These are phyloP conservation scores for Xestia ashworthii DNA, from an alignment of 2,888 invertebrate genomes.

Conservation along the genomic window DNA sequence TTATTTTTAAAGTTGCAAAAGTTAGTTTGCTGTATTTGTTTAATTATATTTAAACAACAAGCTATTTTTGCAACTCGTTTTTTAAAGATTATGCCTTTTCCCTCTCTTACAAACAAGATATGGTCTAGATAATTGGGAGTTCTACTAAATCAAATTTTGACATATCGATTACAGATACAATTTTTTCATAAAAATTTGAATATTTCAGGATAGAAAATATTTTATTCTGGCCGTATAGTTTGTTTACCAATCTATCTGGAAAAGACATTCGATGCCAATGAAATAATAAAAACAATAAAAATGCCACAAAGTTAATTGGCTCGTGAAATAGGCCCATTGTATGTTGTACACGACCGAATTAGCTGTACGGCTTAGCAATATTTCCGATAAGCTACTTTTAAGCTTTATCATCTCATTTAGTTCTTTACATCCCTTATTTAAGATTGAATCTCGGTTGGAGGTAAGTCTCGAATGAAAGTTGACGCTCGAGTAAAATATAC, in stretches of 20 bases:
- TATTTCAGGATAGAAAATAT: slow-evolving; percentile 6
- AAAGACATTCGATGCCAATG: slow-evolving; percentile 57
- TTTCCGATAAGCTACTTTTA: slow-evolving; percentile 80
- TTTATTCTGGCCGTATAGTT: neutral
- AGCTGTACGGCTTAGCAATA: slow-evolving; percentile 82
- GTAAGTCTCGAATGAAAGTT: slow-evolving; percentile 77
- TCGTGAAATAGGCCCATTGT: slow-evolving; percentile 89
- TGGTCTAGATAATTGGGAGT: neutral
- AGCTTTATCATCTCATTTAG: slow-evolving; percentile 70
- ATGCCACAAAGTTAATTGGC: slow-evolving; percentile 83
- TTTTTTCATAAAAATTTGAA: neutral
- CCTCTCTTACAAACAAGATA: neutral
- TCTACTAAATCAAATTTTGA: neutral
- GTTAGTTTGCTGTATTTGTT: neutral
- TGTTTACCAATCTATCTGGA: slow-evolving; percentile 50
- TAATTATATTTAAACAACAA: neutral
- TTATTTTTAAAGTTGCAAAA: neutral
- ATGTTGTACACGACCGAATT: slow-evolving; percentile 83
- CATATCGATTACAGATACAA: neutral
- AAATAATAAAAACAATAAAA: slow-evolving; percentile 71
- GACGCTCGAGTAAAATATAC: slow-evolving; percentile 82
- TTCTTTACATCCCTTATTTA: slow-evolving; percentile 74
- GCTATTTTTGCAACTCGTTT: neutral
- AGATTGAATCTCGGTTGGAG: slow-evolving; percentile 80
- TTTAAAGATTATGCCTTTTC: neutral